Conservation (phyloP, 2,888 invertebrate species). For the Drosophila atripex region DNA sequence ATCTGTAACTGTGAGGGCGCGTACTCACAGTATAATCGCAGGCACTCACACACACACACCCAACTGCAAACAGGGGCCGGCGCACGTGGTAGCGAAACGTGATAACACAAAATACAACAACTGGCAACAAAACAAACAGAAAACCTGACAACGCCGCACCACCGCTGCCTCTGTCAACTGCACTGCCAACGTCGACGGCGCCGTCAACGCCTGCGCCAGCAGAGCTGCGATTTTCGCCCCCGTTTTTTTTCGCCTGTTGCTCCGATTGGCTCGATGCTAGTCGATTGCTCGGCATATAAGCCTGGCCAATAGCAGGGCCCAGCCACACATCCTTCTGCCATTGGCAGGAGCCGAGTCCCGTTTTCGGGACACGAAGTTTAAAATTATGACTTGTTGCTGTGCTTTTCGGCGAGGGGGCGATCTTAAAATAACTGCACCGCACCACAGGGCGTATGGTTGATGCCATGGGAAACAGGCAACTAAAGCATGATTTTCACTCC, state of each 20-base stretch:
- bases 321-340: slow-evolving; percentile 59
- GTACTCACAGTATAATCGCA: slow-evolving; percentile 28
- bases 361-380: neutral
- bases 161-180: slow-evolving; percentile 13
- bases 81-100: slow-evolving; percentile 83
- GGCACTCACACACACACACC: slow-evolving; percentile 18
- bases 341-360: slow-evolving; percentile 46
- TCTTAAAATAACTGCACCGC: slow-evolving; percentile 46
- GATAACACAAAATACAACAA: slow-evolving; percentile 79
- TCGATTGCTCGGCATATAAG: slow-evolving; percentile 32
- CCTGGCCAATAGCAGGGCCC: slow-evolving; percentile 54
- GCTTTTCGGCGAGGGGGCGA: too few species aligned
- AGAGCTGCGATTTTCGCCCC: slow-evolving; percentile 16
- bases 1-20: slow-evolving; percentile 18
- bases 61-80: slow-evolving; percentile 48
- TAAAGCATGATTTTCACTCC: slow-evolving; percentile 9
- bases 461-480: slow-evolving; percentile 33
- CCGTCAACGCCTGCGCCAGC: slow-evolving; percentile 5
- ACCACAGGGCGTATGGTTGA: slow-evolving; percentile 67
- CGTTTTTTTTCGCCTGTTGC: slow-evolving; percentile 59
- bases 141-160: slow-evolving; percentile 64
- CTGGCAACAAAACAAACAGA: slow-evolving; percentile 76
- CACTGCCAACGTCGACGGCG: slow-evolving; percentile 13
- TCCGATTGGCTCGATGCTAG: slow-evolving; percentile 60
- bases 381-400: slow-evolving; percentile 60